Evolutionary conservation across 2,797 vertebrate genomes (phyloP), one percentile per base, ranked within the genome.

Genomic region (Leontocebus nigricollis): DNA sequence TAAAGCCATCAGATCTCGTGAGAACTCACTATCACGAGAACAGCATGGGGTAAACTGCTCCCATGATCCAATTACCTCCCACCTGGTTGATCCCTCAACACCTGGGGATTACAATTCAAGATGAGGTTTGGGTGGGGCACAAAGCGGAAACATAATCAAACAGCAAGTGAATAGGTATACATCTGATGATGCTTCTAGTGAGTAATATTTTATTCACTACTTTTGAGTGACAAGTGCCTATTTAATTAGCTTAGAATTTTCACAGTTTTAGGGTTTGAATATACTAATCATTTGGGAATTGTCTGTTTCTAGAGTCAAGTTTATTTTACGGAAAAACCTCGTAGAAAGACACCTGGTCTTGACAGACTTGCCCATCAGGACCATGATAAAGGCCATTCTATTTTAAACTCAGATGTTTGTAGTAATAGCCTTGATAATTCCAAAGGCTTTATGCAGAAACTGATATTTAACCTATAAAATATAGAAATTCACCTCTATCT

Each of bases 321-420:
- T 94, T 82, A 55, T 93, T 91, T 83, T 57, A 90, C 26, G 44
- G 52, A 72, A 88, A 88, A 94, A 36, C 3, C 39, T 79, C 27
- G 20, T 48, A n/a, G 36, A 11, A 82, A 70, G 73, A 59, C 19
- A 77, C 3, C 24, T 70, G 39, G 79, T 94, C 76, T 59, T 41
- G 81, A 55, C n/a, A 83, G 67, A 15, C 59, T 87, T 5, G 33
- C 1, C 41, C 46, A 46, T 55, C 27, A 59, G 30, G 83, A 9
- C n/a, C 36, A 33, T 4, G 24, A 59, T 11, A 48, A 84, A 85
- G 59, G 15, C 36, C 39, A 12, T 96, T 82, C 26, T 11, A 81
- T 95, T 95, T 96, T 86, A 91, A 97, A n/a, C 33, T 90, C 9
- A 57, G 73, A 46, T 50, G 27, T 84, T 44, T 41, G 7, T 19